Conservation (phyloP, 2,113 vertebrate species). For the Talpa occidentalis region DNA sequence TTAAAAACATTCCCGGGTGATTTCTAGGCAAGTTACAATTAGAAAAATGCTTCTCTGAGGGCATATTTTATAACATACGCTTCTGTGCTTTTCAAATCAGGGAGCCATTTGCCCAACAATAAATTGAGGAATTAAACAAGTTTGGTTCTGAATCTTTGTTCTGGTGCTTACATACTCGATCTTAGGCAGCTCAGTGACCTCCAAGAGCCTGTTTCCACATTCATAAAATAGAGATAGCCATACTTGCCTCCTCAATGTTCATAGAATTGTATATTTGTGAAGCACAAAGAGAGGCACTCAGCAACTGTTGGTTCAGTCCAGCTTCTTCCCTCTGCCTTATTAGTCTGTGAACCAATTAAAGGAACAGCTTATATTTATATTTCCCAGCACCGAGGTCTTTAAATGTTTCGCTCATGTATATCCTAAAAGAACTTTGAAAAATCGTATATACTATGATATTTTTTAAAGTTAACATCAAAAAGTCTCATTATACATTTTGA, state of each 20-base stretch:
- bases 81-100: not conserved
- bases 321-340: no score
- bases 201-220: not conserved
- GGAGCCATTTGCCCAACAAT: not conserved
- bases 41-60: not conserved
- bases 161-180: not conserved
- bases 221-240: not conserved
- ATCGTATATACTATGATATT: rapidly evolving
- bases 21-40: not conserved
- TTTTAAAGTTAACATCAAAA: not conserved
- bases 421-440: constrained; percentile 3
- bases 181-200: not conserved
- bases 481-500: not conserved
- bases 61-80: not conserved
- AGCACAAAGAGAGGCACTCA: not conserved
- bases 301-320: rapidly evolving
- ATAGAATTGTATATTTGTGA: rapidly evolving
- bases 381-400: not conserved
- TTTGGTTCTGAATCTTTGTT: not conserved
- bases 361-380: not conserved
- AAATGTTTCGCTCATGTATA: not conserved
- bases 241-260: not conserved
- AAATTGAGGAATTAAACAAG: not conserved
- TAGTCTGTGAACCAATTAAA: not conserved
- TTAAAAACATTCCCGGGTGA: not conserved